Evolutionary conservation across 2,797 vertebrate species (phyloP).

Genomic region (Chromis chromis): DNA sequence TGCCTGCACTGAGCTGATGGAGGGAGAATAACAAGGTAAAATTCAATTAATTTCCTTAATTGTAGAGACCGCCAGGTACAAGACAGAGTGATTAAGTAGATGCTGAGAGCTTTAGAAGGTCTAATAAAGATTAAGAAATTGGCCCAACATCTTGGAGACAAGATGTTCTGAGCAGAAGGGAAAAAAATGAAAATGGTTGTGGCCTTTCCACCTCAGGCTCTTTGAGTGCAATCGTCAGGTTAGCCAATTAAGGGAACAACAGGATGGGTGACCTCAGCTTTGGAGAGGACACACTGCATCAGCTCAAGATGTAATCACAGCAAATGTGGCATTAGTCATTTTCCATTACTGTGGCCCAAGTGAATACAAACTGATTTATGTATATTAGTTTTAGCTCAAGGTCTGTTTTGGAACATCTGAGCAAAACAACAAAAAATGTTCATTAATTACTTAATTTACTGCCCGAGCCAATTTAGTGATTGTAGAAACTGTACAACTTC

Average conservation of each 20-base stretch:
- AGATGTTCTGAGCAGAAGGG: slow-evolving; percentile 37
- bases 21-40: slow-evolving; percentile 64
- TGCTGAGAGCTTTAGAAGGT: slow-evolving; percentile 43
- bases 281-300: slow-evolving; percentile 34
- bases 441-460: slow-evolving; percentile 10
- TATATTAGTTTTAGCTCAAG: slow-evolving; percentile 21
- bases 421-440: not conserved
- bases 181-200: slow-evolving; percentile 44
- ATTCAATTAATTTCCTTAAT: slow-evolving; percentile 76
- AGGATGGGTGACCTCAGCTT: slow-evolving; percentile 39
- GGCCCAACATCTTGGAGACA: slow-evolving; percentile 48
- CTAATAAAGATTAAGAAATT: slow-evolving; percentile 68
- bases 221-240: slow-evolving; percentile 62
- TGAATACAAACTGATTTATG: slow-evolving; percentile 28
- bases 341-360: slow-evolving; percentile 30
- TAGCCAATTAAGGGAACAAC: slow-evolving; percentile 71
- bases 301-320: slow-evolving; percentile 45
- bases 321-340: slow-evolving; percentile 27
- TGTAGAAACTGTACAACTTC: not conserved
- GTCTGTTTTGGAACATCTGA: slow-evolving; percentile 27
- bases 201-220: slow-evolving; percentile 40
- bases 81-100: slow-evolving; percentile 67
- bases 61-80: slow-evolving; percentile 55
- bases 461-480: not conserved
- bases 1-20: slow-evolving; percentile 49